phyloP scores from a whole-genome alignment of 2,888 invertebrate species.

The Dendrolimus pini region DNA sequence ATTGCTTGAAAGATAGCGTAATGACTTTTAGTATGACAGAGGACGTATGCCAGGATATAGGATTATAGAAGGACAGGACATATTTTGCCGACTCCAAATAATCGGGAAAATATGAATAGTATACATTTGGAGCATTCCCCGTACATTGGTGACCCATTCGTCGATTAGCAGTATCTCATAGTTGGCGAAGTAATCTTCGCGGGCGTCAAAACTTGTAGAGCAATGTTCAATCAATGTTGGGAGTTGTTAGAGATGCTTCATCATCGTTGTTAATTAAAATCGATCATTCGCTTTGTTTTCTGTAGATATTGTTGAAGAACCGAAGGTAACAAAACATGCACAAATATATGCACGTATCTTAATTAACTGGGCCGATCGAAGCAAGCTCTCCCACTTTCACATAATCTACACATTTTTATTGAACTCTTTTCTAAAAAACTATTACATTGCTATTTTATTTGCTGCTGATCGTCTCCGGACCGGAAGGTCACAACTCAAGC shows the following conservation, averaged over 20 bases:
- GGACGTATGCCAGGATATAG: not conserved
- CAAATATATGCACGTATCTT: too few species aligned
- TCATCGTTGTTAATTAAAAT: conserved; percentile 6
- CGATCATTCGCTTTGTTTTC: not conserved
- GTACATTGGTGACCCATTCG: not conserved
- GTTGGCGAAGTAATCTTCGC: not conserved
- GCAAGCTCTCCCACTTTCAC: too few species aligned
- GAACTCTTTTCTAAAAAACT: too few species aligned
- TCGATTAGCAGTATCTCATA: not conserved
- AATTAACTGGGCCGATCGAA: too few species aligned
- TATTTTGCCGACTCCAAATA: not conserved
- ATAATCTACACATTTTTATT: too few species aligned
- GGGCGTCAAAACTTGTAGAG: not conserved
- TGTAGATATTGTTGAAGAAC: not conserved
- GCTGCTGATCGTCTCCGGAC: too few species aligned
- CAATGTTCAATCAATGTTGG: conserved; percentile 8
- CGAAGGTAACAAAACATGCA: too few species aligned
- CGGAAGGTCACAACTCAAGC: too few species aligned
- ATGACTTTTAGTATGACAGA: not conserved
- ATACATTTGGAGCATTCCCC: too few species aligned
- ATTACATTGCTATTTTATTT: too few species aligned
- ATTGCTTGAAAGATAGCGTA: too few species aligned
- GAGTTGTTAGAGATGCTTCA: conserved; percentile 1
- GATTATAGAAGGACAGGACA: not conserved
- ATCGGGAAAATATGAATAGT: not conserved